A percentile compares a stretch with the other conserved stretches of the same genome.
These are phyloP conservation scores for Eucera pruinosa DNA, from an alignment of 2,888 invertebrate species.

Conservation along the genomic window DNA sequence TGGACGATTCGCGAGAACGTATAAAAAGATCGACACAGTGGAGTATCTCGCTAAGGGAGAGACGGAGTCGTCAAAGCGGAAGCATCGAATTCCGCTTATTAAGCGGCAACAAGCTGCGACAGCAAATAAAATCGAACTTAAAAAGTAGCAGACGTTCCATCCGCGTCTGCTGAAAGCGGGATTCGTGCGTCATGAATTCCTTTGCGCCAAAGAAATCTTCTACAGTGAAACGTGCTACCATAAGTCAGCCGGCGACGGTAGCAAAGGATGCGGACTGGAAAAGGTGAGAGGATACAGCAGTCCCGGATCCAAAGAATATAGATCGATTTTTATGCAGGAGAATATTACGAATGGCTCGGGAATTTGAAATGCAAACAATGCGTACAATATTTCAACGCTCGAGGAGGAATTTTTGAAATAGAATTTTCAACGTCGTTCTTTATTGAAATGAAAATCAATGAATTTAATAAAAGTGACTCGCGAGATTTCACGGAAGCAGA, in stretches of 20 bases:
- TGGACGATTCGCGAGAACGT: too few relatives aligned
- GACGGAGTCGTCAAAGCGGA: constrained; percentile 4
- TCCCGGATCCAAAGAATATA: background rate
- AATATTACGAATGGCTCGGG: background rate
- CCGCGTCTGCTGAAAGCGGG: background rate
- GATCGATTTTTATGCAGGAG: background rate
- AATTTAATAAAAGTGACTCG: background rate
- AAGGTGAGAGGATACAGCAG: background rate
- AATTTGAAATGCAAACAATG: background rate
- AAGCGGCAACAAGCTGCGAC: constrained; percentile 22
- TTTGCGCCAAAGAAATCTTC: background rate
- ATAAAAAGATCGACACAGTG: background rate
- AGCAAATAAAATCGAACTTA: constrained; percentile 17
- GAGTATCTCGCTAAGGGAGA: background rate
- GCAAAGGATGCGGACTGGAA: too few relatives aligned
- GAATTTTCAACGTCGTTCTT: background rate
- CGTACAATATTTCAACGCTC: too few relatives aligned
- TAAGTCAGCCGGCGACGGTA: background rate
- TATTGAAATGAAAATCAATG: background rate
- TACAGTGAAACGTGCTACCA: background rate
- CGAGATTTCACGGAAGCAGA: background rate
- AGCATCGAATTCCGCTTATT: constrained; percentile 29
- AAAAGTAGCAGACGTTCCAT: background rate
- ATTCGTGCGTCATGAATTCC: background rate
- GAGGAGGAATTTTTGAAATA: background rate